A percentile compares a stretch with the other conserved stretches of the same genome.
phyloP scores from a whole-genome alignment of 1,140 invertebrate genomes.

The Protaetia brevitarsis region DNA sequence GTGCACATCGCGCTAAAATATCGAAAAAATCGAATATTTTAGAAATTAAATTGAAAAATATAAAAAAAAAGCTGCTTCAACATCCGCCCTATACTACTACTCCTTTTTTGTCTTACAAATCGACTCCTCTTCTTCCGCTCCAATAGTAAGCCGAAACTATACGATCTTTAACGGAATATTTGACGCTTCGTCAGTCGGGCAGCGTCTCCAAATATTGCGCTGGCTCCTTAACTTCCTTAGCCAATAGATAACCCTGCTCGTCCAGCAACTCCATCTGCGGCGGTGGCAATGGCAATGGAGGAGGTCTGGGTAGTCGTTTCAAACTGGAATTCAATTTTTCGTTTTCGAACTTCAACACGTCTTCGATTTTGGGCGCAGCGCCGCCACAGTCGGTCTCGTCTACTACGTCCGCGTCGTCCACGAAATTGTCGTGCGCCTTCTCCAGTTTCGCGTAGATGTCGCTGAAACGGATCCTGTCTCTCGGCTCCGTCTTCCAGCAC shows the following conservation, averaged over 20 bases:
- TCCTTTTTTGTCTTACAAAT: not conserved
- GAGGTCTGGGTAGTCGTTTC: conserved; percentile 53
- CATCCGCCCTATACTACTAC: too few relatives aligned
- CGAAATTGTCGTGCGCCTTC: conserved; percentile 48
- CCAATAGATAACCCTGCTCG: conserved; percentile 58
- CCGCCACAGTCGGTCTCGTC: not conserved
- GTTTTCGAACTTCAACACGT: conserved; percentile 36
- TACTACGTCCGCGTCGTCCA: conserved; percentile 24
- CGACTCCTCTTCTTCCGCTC: not conserved
- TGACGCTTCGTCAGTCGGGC: conserved; percentile 34
- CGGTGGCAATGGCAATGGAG: conserved; percentile 49
- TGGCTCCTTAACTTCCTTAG: conserved; percentile 50
- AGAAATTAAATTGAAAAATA: too few relatives aligned
- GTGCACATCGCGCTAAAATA: too few relatives aligned
- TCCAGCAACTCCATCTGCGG: conserved; percentile 52
- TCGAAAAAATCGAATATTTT: too few relatives aligned
- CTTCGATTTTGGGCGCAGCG: conserved; percentile 1
- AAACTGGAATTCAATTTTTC: conserved; percentile 24
- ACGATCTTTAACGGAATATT: not conserved
- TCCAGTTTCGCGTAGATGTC: conserved; percentile 69
- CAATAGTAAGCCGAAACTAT: not conserved
- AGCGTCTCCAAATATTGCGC: conserved; percentile 58
- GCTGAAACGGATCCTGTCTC: conserved; percentile 70
- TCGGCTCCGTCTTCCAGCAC: conserved; percentile 83
- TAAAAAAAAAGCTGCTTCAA: too few relatives aligned